Percentiles rank a stretch among this genome's conserved stretches.
phyloP scores from a whole-genome alignment of 2,888 invertebrate species.

The Auanema sp. region DNA sequence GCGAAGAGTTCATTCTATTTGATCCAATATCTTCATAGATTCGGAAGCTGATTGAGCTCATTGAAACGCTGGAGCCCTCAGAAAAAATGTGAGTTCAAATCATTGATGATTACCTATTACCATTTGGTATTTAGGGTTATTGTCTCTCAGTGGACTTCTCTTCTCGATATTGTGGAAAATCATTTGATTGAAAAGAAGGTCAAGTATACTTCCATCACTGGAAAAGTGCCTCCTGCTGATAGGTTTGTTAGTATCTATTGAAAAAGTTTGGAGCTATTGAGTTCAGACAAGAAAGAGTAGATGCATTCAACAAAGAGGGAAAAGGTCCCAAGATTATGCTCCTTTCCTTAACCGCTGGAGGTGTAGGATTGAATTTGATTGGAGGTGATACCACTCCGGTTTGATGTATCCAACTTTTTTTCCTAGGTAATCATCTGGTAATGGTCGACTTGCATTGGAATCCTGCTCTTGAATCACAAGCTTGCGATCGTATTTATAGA shows the following conservation, averaged over 20 bases:
- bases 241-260: constrained; percentile 20
- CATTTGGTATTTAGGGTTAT: constrained; percentile 68
- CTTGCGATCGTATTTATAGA: constrained; percentile 88
- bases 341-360: constrained; percentile 87
- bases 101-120: not conserved
- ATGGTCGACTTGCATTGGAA: constrained; percentile 92
- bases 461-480: constrained; percentile 90
- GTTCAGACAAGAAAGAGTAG: constrained; percentile 67
- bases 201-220: constrained; percentile 75
- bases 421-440: constrained; percentile 80
- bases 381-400: constrained; percentile 78
- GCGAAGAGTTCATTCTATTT: not conserved
- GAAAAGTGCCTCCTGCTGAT: constrained; percentile 71
- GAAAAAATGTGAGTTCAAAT: constrained; percentile 9
- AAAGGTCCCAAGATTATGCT: constrained; percentile 73
- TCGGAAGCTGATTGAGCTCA: not conserved
- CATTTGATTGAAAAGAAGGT: constrained; percentile 69
- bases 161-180: constrained; percentile 75
- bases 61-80: not conserved
- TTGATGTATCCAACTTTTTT: not conserved
- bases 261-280: not conserved
- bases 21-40: not conserved
- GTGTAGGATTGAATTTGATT: constrained; percentile 87
- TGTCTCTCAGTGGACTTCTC: constrained; percentile 89
- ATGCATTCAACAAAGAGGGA: constrained; percentile 74